phyloP scores from a whole-genome alignment of 2,113 vertebrate species.

The Athene cunicularia region DNA sequence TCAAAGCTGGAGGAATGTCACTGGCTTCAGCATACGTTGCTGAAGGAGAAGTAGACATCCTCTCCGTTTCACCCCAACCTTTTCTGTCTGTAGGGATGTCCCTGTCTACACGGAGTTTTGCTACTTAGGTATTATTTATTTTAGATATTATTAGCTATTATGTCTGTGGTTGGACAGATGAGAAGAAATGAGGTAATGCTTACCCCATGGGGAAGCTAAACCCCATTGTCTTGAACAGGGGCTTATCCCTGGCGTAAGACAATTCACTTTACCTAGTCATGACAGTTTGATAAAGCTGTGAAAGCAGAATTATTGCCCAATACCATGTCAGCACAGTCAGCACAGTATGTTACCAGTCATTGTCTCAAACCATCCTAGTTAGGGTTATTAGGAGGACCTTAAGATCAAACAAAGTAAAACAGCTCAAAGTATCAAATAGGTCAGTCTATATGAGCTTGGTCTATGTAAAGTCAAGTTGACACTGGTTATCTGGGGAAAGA shows the following conservation, averaged over 20 bases:
- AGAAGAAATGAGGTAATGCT: not conserved
- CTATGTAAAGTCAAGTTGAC: not conserved
- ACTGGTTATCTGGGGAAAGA: not conserved
- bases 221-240: not conserved
- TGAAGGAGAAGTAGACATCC: not conserved
- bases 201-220: not conserved
- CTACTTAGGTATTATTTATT: not conserved
- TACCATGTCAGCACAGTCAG: not conserved
- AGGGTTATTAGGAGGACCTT: not conserved
- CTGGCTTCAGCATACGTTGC: not conserved
- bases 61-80: not conserved
- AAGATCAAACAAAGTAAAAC: not conserved
- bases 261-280: not conserved
- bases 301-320: not conserved
- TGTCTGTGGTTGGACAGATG: not conserved
- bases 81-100: not conserved
- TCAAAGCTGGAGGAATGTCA: conserved; percentile 31
- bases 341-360: not conserved
- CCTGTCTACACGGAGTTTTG: not conserved
- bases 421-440: not conserved
- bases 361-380: not conserved
- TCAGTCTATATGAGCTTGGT: not conserved
- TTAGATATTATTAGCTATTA: not conserved
- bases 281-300: not conserved
- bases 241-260: not conserved